Evolutionary conservation across 2,888 invertebrate species (phyloP), one percentile per base, ranked within the genome.

Genomic region (Craniophora ligustri): DNA sequence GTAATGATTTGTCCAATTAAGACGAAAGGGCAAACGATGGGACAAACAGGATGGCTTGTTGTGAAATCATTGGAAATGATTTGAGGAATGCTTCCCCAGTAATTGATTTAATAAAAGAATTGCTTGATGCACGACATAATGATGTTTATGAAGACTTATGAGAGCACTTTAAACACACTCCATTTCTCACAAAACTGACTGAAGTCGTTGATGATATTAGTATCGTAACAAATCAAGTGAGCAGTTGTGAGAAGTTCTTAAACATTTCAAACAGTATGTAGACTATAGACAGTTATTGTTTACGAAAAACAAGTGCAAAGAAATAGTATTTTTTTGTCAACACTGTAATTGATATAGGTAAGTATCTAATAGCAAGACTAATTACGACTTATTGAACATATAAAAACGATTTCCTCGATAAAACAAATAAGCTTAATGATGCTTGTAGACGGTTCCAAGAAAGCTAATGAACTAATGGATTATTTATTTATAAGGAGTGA

Each of bases 1-100:
- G 84, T 82, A 86, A 87, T 84, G 87, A 88, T 87, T 89, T 82
- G 86, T 88, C 81, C 88, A 88, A 91, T 91, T 89, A 89, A 81
- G 77, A 80, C 79, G 75, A 83, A 87, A 86, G 81, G 87, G 82
- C 81, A 79, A 76, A 59, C 57, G 64, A 54, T 51, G 55, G 67
- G 67, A 63, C 45, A 55, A 48, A 62, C 67, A 63, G 68, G 69
- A 77, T 67, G 74, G 78, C 78, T 80, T 81, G 79, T 83, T 78
- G 78, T 75, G 72, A 73, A 81, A 78, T 82, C 78, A 82, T 84
- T 78, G 66, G 63, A 72, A 74, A 75, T 74, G 70, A 70, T 68
- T 72, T 70, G 68, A 66, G 60, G 61, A 73, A 63, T 63, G 63
- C 58, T 63, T 54, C 30, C 50, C 26, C 49, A 44, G 54, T 69